A percentile compares a stretch with the other conserved stretches of the same genome.
These are phyloP conservation scores for Lithodes maja DNA, from an alignment of 2,888 invertebrate species.

Conservation along the genomic window DNA sequence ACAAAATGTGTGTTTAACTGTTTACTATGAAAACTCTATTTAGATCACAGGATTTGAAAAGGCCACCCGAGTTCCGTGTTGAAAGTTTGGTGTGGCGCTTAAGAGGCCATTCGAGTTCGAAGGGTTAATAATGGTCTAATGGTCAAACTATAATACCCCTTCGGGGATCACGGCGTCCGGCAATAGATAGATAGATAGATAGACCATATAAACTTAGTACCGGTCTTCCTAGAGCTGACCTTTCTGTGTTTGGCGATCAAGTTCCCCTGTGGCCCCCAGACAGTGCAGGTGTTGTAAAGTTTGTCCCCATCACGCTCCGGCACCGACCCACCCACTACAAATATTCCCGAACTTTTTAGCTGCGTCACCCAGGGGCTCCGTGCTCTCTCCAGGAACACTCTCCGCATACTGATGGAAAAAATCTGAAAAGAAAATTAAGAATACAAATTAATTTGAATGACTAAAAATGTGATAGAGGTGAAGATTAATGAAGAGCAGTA, in stretches of 20 bases:
- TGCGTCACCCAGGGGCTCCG: slow-evolving; percentile 81
- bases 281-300: slow-evolving; percentile 90
- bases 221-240: slow-evolving; percentile 77
- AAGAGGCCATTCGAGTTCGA: too few species aligned
- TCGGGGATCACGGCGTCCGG: too few species aligned
- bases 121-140: too few species aligned
- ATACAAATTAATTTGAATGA: too few species aligned
- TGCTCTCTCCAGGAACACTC: slow-evolving; percentile 87
- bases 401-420: slow-evolving; percentile 92
- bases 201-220: too few species aligned
- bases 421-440: slow-evolving; percentile 71
- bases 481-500: neutral
- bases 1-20: too few species aligned
- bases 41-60: too few species aligned
- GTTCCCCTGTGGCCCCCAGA: slow-evolving; percentile 80
- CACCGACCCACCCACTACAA: slow-evolving; percentile 91
- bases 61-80: too few species aligned
- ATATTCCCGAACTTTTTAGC: slow-evolving; percentile 86
- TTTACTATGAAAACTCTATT: too few species aligned
- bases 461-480: neutral
- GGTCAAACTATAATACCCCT: too few species aligned
- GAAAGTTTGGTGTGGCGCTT: too few species aligned
- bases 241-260: slow-evolving; percentile 89
- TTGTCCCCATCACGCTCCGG: slow-evolving; percentile 84
- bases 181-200: too few species aligned